Conservation (phyloP, 2,113 vertebrate genomes). For the Cyanoramphus novaezelandiae region DNA sequence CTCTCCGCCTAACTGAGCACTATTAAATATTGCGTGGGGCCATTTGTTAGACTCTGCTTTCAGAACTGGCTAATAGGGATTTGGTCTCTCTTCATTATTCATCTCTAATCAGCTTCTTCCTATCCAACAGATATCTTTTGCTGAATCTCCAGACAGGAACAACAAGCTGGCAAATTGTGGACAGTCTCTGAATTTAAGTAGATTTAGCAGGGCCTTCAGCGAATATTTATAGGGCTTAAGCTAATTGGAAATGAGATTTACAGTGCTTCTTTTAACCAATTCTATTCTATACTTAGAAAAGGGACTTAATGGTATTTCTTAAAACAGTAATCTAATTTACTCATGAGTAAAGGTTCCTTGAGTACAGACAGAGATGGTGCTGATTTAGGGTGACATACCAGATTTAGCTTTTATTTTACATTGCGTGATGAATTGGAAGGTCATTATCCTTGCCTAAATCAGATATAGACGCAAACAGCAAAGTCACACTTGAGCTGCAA, state of each 20-base stretch:
- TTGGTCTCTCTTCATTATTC: slow-evolving; percentile 23
- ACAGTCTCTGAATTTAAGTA: slow-evolving; percentile 47
- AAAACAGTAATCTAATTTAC: slow-evolving; percentile 45
- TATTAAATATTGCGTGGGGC: neutral
- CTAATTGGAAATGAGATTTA: slow-evolving; percentile 66
- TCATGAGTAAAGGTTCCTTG: neutral
- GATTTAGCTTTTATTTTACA: neutral
- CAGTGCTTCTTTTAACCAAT: slow-evolving; percentile 36
- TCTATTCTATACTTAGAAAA: slow-evolving; percentile 16
- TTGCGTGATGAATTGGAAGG: neutral
- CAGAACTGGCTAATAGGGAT: slow-evolving; percentile 18
- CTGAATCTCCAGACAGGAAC: slow-evolving; percentile 54
- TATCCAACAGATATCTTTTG: slow-evolving; percentile 50
- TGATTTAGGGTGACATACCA: neutral
- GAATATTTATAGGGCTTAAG: slow-evolving; percentile 47
- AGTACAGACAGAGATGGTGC: neutral
- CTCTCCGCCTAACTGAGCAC: neutral
- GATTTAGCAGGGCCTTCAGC: slow-evolving; percentile 42
- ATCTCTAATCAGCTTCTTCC: slow-evolving; percentile 48
- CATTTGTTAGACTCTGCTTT: slow-evolving; percentile 34
- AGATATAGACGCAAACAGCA: neutral
- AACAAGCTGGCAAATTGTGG: slow-evolving; percentile 3
- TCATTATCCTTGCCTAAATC: neutral
- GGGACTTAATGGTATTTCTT: slow-evolving; percentile 16
- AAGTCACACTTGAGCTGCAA: neutral